These are phyloP conservation scores for rabbit (Oryctolagus cuniculus) DNA, from an alignment of 2,113 vertebrate genomes.

Conservation along the genomic window DNA sequence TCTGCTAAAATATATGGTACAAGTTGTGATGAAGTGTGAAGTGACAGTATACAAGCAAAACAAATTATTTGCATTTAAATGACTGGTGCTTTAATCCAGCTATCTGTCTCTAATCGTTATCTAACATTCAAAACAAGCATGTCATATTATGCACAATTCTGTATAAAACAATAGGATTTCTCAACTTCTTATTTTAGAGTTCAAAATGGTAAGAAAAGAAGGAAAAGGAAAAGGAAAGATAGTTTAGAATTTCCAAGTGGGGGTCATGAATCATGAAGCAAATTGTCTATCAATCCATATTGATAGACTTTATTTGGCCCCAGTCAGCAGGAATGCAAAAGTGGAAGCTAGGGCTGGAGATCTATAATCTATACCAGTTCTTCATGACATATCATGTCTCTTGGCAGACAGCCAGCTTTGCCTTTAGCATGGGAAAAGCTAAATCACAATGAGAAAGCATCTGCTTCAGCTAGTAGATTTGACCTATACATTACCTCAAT, in stretches of 20 bases:
- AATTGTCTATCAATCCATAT: neutral
- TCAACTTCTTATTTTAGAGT: neutral
- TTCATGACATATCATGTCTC: neutral
- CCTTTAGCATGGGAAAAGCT: slow-evolving; percentile 2
- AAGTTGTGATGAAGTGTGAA: slow-evolving; percentile 24
- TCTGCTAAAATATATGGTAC: neutral
- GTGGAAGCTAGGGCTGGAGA: neutral
- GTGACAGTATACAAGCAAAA: neutral
- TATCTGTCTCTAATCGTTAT: slow-evolving; percentile 34
- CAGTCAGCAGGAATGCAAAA: neutral
- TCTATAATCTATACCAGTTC: neutral
- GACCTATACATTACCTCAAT: neutral
- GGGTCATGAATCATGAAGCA: neutral
- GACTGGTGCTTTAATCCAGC: neutral
- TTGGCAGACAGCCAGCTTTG: neutral
- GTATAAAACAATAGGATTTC: neutral
- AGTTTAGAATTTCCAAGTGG: neutral
- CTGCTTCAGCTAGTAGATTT: neutral
- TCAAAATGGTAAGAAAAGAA: neutral
- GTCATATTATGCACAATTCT: neutral
- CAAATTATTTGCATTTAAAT: slow-evolving; percentile 44
- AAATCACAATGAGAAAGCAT: slow-evolving; percentile 16
- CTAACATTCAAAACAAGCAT: neutral
- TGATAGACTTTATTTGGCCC: neutral
- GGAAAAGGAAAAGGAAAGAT: neutral